Conservation (phyloP, 2,797 vertebrate genomes). For the Lacerta bilineata region DNA sequence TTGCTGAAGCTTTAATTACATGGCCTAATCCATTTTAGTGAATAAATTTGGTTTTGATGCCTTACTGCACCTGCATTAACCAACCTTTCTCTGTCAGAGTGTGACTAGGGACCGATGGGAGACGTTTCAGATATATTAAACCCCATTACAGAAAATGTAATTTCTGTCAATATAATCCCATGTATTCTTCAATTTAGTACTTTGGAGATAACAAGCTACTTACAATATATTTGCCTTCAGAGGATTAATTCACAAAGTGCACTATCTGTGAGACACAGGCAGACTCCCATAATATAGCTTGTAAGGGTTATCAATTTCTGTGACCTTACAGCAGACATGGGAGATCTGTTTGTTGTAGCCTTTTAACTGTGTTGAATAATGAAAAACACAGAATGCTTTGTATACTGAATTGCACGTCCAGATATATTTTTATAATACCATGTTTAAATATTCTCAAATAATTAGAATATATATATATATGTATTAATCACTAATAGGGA, state of each 20-base stretch:
- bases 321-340: constrained; percentile 87
- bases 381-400: constrained; percentile 62
- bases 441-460: constrained; percentile 4
- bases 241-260: constrained; percentile 93
- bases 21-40: constrained; percentile 86
- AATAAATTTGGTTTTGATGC: constrained; percentile 85
- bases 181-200: constrained; percentile 93
- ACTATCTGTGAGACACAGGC: constrained; percentile 84
- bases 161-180: constrained; percentile 94
- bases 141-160: constrained; percentile 92
- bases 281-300: constrained; percentile 86
- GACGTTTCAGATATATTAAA: constrained; percentile 90
- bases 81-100: constrained; percentile 78
- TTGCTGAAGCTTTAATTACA: constrained; percentile 85
- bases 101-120: constrained; percentile 77
- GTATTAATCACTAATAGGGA: constrained; percentile 5
- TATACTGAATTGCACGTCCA: constrained; percentile 44
- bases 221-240: constrained; percentile 91
- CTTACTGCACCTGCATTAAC: constrained; percentile 81
- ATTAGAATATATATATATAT: not conserved
- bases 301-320: constrained; percentile 93
- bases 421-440: constrained; percentile 33
- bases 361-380: constrained; percentile 76
- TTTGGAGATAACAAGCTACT: constrained; percentile 90
- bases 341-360: constrained; percentile 87